Base-by-base conservation (phyloP, 2,113 vertebrate species). In the Pandion haliaetus region DNA sequence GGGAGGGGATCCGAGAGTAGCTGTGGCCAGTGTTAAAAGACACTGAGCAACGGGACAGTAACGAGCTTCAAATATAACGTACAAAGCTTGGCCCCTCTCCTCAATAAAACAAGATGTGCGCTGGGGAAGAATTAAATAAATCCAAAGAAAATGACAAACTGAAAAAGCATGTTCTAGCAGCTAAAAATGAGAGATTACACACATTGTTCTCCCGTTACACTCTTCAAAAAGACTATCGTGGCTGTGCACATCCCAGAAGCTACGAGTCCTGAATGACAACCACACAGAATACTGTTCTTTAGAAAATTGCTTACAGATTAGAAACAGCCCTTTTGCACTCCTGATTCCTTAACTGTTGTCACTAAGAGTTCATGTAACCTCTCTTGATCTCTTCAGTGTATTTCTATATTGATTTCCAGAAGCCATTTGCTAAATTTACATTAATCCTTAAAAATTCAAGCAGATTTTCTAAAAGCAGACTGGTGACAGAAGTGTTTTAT, bases 11-110 rank as follows among this genome's bases (percentile, higher is more conserved):
- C 8, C 1, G 3, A 88, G 47, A 91, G 18, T 57, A 87, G 47
- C 84, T 91, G 82, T 17, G 20, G 29, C 32, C 52, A 78, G 17
- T 9, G 20, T 42, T 67, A 91, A 83, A 88, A 52, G 20, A 85
- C 31, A 85, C 6, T 15, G 18, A 90, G 34, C 40, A 77, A 86
- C 8, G 62, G 9, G 26, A 25, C 8, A 61, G 40, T 45, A 76
- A 66, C 2, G 2, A 26, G 12, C 23, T 54, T 72, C 71, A 58
- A 31, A 66, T 1, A 25, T 2, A 57, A 55, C 0, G 1, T 17
- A 31, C 7, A 67, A 67, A 71, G 26, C 49, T n/a, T 34, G 13
- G 32, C 31, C 31, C 25, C 32, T 61, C 45, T 80, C 34, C 79
- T 71, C n/a, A 62, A 32, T 58, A 83, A 86, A 86, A 73, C 5